Evolutionary conservation across 2,113 vertebrate genomes (phyloP).

Genomic region (Pseudolaguvia tuberculata): DNA sequence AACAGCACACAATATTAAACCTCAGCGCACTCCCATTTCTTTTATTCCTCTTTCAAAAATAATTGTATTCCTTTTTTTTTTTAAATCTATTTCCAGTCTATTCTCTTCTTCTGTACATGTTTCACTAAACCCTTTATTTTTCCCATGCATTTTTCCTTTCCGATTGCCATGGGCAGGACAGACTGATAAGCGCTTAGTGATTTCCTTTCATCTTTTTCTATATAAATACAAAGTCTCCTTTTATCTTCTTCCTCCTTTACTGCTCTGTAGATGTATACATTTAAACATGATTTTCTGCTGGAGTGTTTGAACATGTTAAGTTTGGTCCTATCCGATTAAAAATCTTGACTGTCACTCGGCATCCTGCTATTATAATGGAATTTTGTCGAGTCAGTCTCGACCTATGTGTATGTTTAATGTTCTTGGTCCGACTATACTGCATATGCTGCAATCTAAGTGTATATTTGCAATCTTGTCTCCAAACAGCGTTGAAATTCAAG

Average conservation of each 20-base stretch:
- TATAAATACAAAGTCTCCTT: not conserved
- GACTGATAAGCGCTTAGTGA: not conserved
- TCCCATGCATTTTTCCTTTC: not conserved
- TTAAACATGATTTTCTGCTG: not conserved
- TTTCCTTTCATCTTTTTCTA: slow-evolving; percentile 11
- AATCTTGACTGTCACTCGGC: not conserved
- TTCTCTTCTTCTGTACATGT: not conserved
- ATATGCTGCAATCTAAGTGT: not conserved
- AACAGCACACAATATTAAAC: too few species aligned
- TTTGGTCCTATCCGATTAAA: not conserved
- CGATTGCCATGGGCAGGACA: too few species aligned
- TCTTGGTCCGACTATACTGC: not conserved
- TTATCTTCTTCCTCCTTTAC: not conserved
- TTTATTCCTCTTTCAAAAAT: too few species aligned
- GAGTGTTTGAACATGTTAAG: not conserved
- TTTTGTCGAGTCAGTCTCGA: not conserved
- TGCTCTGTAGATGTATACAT: not conserved
- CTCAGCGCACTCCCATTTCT: too few species aligned
- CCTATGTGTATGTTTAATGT: not conserved
- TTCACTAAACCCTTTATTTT: not conserved
- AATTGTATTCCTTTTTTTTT: too few species aligned
- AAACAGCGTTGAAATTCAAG: not conserved
- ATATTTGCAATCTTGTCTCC: slow-evolving; percentile 10
- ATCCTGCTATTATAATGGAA: not conserved
- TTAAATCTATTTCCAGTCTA: not conserved